Conservation (phyloP, 2,888 invertebrate species). For the Litoditis marina region DNA sequence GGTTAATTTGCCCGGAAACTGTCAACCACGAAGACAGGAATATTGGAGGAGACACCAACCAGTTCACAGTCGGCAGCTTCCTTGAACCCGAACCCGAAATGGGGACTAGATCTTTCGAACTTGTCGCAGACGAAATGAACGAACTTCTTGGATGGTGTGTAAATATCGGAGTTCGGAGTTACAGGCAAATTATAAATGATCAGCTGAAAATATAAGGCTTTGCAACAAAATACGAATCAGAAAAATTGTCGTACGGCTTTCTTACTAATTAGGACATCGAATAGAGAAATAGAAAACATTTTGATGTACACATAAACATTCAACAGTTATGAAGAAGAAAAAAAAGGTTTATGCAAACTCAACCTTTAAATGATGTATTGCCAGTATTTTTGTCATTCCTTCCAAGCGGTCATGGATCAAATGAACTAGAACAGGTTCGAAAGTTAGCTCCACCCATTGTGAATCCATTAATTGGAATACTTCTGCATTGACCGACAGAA, state of each 20-base stretch:
- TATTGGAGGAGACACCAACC: conserved; percentile 7
- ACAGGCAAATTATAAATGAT: conserved; percentile 14
- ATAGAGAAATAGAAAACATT: too few species aligned
- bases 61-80: not conserved
- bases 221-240: not conserved
- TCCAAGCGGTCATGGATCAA: conserved; percentile 14
- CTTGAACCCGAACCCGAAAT: conserved; percentile 15
- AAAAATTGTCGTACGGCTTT: not conserved
- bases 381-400: conserved; percentile 18
- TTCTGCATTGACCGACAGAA: too few species aligned
- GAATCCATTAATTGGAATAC: conserved; percentile 13
- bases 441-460: conserved; percentile 13
- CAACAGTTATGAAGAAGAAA: too few species aligned
- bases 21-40: too few species aligned
- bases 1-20: too few species aligned
- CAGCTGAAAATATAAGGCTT: conserved; percentile 4
- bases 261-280: too few species aligned
- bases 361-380: conserved; percentile 8
- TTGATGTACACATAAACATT: too few species aligned
- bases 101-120: conserved; percentile 13
- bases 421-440: conserved; percentile 16
- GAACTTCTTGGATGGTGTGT: conserved; percentile 17
- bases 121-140: conserved; percentile 20
- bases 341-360: too few species aligned
- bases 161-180: conserved; percentile 15